Base-by-base conservation (phyloP, 2,888 invertebrate genomes). In the Melanchra persicariae region DNA sequence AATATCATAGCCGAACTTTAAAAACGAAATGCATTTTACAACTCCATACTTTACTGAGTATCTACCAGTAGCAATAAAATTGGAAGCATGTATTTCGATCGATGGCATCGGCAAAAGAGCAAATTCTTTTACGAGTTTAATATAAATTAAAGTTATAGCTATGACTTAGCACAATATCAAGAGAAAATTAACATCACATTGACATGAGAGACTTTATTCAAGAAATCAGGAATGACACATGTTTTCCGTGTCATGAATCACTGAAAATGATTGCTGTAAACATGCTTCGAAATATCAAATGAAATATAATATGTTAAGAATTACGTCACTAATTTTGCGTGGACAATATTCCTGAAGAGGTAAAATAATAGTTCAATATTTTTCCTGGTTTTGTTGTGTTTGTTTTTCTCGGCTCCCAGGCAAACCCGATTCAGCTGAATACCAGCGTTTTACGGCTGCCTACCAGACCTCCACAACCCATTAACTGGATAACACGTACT, bases 161-260 rank as follows among this genome's bases (percentile, higher is more conserved):
- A 59, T n/a, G n/a, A n/a, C n/a, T 60, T 69, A 69, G 45, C 70
- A 70, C 52, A 54, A 26, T 47, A 54, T 26, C 19, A 43, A 54
- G 45, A 45, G 34, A 37, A 59, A 68, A 70, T 52, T 15, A 59
- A 26, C 59, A 69, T 43, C 45, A 37, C 70, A 30, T 61, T 43
- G 37, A 37, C 70, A 30, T 61, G 24, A 62, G 30, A 68, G 5
- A 69, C 5, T 52, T 52, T 47, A 54, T 45, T 15, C 45, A 22
- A 15, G 19, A 70, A 54, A 37, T 15, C 45, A 22, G 19, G 19
- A 70, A 45, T 47, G 52, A 19, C 15, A 54, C 26, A 40, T 40
- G 69, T 54, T 55, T 60, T 66, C 37, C 34, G 43, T 63, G 9
- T 54, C 6, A 40, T 62, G 47, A 30, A 70, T 70, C 49, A 70